Evolutionary conservation across 2,797 vertebrate genomes (phyloP), one percentile per base, ranked within the genome.

Genomic region (Phrynocephalus forsythii): DNA sequence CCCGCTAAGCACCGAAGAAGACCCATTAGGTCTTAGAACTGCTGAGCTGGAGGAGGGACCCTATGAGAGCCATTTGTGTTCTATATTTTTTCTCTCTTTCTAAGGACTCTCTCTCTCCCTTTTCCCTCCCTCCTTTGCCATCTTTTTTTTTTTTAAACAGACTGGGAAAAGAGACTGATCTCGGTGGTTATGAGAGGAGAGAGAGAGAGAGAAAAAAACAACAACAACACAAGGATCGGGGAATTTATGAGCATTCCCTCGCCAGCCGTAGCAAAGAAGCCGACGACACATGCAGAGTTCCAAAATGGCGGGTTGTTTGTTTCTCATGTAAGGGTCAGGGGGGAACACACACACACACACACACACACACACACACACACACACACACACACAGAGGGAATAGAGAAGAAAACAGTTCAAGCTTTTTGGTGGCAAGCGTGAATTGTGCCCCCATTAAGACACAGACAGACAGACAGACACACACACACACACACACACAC

Each of bases 241-340:
- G 84, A 66, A 79, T 86, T 79, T 79, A 86, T 26, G 84, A 69
- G 76, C 44, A 15, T 13, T 33, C 44, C 72, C 76, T 56, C 5
- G 76, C 69, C 66, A 30, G 84, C 76, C 67, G 11, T 69, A 79
- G 69, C 22, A 52, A 2, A 13, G 63, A 68, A 22, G 75, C 75
- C 24, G n/a, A 33, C 60, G 48, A 26, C 28, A 15, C 50, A 52
- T 68, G 9, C 28, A 50, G 60, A 5, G 6, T 73, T 60, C 82
- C 50, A 56, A 73, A 69, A 73, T 73, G n/a, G n/a, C n/a, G 1
- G 11, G 63, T 44, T 44, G 20, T 71, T 75, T 67, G 20, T 24
- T 44, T 67, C 28, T n/a, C 48, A n/a, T 79, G 3, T 6, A n/a
- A 33, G 75, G 1, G 76, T 79, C 84, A 52, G 76, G 44, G 9